Evolutionary conservation across 2,113 vertebrate species (phyloP), one percentile per base, ranked within the genome.

Genomic region (Oryzias curvinotus): DNA sequence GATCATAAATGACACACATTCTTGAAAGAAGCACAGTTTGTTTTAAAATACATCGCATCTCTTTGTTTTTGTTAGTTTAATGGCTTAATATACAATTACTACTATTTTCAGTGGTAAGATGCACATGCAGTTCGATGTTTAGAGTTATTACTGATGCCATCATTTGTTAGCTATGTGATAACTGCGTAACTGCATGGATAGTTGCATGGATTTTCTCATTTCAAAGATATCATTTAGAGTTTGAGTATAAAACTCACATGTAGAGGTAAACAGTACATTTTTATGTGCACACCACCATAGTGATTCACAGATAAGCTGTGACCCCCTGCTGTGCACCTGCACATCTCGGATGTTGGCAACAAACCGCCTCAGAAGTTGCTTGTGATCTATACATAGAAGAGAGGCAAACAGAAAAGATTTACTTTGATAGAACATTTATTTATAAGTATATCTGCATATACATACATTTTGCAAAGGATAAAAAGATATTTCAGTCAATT

Each of bases 361-460:
- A 78, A 81, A 82, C 77, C 78, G 51, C 44, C 63, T 85, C 65
- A 73, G 65, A 79, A 67, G 78, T 41, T 57, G 41, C 47, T 68
- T 88, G 71, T 89, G 85, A 87, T 87, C 83, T 90, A 88, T 83
- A 85, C 81, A 85, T 83, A 87, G 85, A 84, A 64, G 70, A 60
- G 63, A 81, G 54, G 62, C 61, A 71, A 85, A 74, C 52, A 5
- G 62, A 59, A 68, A 77, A 71, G 68, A 64, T 77, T 59, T 82
- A 85, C 79, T 79, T 84, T 85, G 82, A 81, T 75, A 65, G 18
- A 47, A 13, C 14, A 0, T 56, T 53, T 49, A 63, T 59, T 44
- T 52, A 45, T 77, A 61, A 71, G 2, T 71, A 45, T 45, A 45
- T 45, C 14, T 45, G 16, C 16, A 45, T 45, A 45, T 45, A 17